Base-by-base conservation (phyloP, 64 coral and sea anemone species). In the Actinia equina region DNA sequence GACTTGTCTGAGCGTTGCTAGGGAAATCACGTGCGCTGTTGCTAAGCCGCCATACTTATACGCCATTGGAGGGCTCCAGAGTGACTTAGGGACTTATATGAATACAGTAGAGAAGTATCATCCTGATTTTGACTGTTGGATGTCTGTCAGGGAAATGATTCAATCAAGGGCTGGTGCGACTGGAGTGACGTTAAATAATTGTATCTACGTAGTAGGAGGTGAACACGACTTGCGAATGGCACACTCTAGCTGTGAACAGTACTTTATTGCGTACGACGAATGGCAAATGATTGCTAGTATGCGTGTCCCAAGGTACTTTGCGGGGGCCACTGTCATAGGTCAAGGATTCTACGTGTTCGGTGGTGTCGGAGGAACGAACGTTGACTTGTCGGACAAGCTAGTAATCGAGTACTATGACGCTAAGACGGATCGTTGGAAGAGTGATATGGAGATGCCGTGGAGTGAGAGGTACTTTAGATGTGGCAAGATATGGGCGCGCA, bases 201-300 rank as follows among this genome's bases (percentile, higher is more conserved):
- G 15, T 14, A 82, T 94, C 62, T 94, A 87, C 44, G 84, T 91
- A 2, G 71, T 88, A 18, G 89, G 88, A 22, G 88, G 89, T 19
- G 88, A 80, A 4, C 70, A 54, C 5, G 93, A 91, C 18, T 41
- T 88, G 45, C 57, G 65, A 2, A 62, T 89, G 15, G 84, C 93
- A 4, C 67, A 86, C 22, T 15, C 27, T 6, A 59, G 27, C 9
- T 83, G 88, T 78, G 92, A 94, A 78, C 46, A 56, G 49, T 90
- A 90, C 26, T 77, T 89, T 57, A 89, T 56, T 13, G 77, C 70
- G 43, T 52, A 71, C 1, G 77, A 92, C 17, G 90, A 92, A 52
- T 92, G 90, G 90, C 85, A 86, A 43, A 53, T 18, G 19, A 87
- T 92, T 41, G 77, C 90, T n/a, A 80, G 85, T 37, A 89, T 94